Evolutionary conservation across 2,113 vertebrate species (phyloP), one percentile per base, ranked within the genome.

Genomic region (Oryzias celebensis): DNA sequence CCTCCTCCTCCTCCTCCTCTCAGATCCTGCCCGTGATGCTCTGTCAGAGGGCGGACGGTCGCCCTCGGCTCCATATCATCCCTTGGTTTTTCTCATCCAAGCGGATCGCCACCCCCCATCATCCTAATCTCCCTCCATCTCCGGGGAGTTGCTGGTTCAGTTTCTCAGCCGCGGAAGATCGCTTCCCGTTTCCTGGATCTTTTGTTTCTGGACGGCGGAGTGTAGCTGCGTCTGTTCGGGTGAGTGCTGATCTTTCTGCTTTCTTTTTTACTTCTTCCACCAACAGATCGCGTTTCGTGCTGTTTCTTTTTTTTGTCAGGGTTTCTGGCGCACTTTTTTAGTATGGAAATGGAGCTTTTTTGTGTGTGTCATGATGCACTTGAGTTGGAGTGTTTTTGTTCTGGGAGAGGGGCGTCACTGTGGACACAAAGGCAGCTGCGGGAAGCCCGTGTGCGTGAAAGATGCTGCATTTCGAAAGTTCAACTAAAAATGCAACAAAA

Each of bases 401-500:
- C 73, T 52, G 78, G 79, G 71, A 48, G 69, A 80, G 80, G 84
- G 86, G 86, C 86, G 89, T 79, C 51, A 53, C 73, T 66, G n/a
- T 62, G 50, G 56, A 75, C 76, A 81, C 89, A 91, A 88, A 90
- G 80, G 74, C 80, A 71, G 75, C 77, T 68, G 80, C 78, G 76
- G 49, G 56, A 50, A 68, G 68, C 61, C 63, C 56, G 69, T 58
- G 71, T 72, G 72, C 62, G 57, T 52, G 61, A 57, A 62, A 68
- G 71, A 82, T 79, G 81, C 78, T 86, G 68, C 63, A 47, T 73
- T 79, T 65, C 26, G 60, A 53, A 67, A 36, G 8, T 65, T 61
- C 50, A 12, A 83, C 62, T 65, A 6, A 49, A 71, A 65, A 65
- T 65, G 61, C 42, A 16, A 31, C n/a, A 53, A 58, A 36, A 36